Conservation (phyloP, 2,797 vertebrate genomes). For the Pempheris klunzingeri region DNA sequence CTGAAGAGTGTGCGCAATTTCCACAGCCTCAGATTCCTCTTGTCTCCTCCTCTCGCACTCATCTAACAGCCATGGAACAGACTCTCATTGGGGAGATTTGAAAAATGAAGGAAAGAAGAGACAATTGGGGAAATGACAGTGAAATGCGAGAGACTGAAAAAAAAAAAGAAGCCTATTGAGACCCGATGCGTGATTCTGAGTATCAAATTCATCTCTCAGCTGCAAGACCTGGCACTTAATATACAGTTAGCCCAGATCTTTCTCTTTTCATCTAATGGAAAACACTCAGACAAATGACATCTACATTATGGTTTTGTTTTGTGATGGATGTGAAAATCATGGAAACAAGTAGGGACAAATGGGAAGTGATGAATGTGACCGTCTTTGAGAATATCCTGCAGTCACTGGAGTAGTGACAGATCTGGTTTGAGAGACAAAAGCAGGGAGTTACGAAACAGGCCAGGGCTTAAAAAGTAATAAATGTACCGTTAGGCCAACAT, state of each 20-base stretch:
- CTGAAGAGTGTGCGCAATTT: constrained; percentile 54
- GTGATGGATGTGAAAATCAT: constrained; percentile 68
- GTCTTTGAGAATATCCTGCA: constrained; percentile 46
- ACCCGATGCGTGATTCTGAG: constrained; percentile 46
- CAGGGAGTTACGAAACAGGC: constrained; percentile 31
- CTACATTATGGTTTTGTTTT: constrained; percentile 58
- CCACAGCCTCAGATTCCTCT: constrained; percentile 57
- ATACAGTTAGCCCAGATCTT: constrained; percentile 59
- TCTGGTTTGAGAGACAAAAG: constrained; percentile 53
- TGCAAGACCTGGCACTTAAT: constrained; percentile 56
- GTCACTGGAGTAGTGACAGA: constrained; percentile 47
- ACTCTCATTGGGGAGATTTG: constrained; percentile 57
- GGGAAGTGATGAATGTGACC: constrained; percentile 65
- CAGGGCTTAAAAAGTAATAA: constrained; percentile 48
- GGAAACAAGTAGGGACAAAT: constrained; percentile 65
- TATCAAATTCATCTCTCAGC: constrained; percentile 60
- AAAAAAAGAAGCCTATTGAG: constrained; percentile 50
- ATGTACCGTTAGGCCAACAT: constrained; percentile 32
- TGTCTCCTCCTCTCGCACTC: constrained; percentile 53
- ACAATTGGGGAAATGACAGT: constrained; percentile 45
- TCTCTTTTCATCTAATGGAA: constrained; percentile 67
- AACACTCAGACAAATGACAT: constrained; percentile 66
- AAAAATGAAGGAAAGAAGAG: constrained; percentile 61
- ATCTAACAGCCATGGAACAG: constrained; percentile 54
- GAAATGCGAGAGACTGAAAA: constrained; percentile 36